Conservation (phyloP, 1,140 invertebrate species). For the Pseudomyrmex flavicornis region DNA sequence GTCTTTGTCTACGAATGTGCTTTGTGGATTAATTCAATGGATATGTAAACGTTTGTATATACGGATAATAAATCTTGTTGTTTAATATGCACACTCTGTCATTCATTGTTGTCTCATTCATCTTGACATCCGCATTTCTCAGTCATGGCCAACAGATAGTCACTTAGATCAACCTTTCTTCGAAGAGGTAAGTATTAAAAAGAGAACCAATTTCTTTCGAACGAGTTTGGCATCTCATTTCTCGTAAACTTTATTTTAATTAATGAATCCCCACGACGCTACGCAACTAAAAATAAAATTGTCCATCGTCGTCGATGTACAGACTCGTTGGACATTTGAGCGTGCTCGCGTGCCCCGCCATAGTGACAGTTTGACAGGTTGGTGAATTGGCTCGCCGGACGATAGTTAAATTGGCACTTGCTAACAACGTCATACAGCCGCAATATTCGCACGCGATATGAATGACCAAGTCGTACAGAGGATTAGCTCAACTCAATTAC, state of each 20-base stretch:
- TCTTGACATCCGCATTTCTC: neutral
- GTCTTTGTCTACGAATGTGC: slow-evolving; percentile 54
- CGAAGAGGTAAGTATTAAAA: slow-evolving; percentile 23
- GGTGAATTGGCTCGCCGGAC: slow-evolving; percentile 46
- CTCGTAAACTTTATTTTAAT: slow-evolving; percentile 26
- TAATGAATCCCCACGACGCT: neutral
- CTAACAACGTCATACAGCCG: slow-evolving; percentile 41
- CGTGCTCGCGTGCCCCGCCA: slow-evolving; percentile 32
- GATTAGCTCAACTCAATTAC: slow-evolving; percentile 10
- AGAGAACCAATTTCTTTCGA: slow-evolving; percentile 1
- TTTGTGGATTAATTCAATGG: slow-evolving; percentile 55
- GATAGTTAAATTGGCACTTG: slow-evolving; percentile 55
- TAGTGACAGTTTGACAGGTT: slow-evolving; percentile 51
- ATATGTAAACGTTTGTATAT: slow-evolving; percentile 80
- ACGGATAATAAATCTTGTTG: slow-evolving; percentile 79
- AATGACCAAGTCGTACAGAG: neutral
- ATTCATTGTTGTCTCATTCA: neutral
- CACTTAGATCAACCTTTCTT: neutral
- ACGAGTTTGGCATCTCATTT: slow-evolving; percentile 16
- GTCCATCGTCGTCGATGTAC: neutral
- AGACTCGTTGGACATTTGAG: slow-evolving; percentile 6
- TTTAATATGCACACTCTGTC: slow-evolving; percentile 70
- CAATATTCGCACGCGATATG: slow-evolving; percentile 47
- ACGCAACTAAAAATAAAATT: slow-evolving; percentile 35
- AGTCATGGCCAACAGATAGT: neutral